Conservation (phyloP, 23 tunicate genomes). For the Diplosoma virens region DNA sequence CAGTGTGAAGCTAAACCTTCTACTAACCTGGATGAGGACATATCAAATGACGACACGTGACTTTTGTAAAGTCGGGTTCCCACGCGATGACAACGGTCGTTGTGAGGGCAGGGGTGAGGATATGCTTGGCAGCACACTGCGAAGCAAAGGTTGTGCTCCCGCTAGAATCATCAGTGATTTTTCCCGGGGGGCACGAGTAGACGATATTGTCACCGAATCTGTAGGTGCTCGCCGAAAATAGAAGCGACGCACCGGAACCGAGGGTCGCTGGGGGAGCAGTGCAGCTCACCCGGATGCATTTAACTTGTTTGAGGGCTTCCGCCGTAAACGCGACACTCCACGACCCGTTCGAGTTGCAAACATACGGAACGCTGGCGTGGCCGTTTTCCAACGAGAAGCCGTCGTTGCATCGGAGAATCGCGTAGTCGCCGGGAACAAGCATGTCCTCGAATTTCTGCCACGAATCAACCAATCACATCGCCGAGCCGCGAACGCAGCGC, state of each 20-base stretch:
- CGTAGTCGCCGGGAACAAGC: constrained; percentile 50
- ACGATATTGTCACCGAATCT: constrained; percentile 18
- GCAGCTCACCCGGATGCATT: constrained; percentile 37
- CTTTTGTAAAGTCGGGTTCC: constrained; percentile 16
- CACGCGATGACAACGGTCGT: constrained; percentile 18
- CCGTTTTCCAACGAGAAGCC: constrained; percentile 45
- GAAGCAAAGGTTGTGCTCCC: background rate
- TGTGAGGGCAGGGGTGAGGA: background rate
- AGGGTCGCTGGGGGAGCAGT: constrained; percentile 18
- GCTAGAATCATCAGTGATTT: background rate
- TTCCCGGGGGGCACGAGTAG: constrained; percentile 46
- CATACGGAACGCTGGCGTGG: background rate
- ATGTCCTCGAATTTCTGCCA: background rate
- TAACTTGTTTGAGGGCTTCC: background rate
- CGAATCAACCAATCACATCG: too few species aligned
- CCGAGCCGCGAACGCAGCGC: too few species aligned
- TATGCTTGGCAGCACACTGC: background rate
- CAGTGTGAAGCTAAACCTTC: background rate
- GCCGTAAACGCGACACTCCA: constrained; percentile 28
- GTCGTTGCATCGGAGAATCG: constrained; percentile 28
- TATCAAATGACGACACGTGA: constrained; percentile 5
- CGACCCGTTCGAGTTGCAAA: constrained; percentile 42
- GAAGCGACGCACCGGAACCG: constrained; percentile 7
- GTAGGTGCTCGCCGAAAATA: background rate
- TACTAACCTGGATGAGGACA: constrained; percentile 60